Base-by-base conservation (phyloP, 2,113 vertebrate genomes). In the Plectropomus leopardus region DNA sequence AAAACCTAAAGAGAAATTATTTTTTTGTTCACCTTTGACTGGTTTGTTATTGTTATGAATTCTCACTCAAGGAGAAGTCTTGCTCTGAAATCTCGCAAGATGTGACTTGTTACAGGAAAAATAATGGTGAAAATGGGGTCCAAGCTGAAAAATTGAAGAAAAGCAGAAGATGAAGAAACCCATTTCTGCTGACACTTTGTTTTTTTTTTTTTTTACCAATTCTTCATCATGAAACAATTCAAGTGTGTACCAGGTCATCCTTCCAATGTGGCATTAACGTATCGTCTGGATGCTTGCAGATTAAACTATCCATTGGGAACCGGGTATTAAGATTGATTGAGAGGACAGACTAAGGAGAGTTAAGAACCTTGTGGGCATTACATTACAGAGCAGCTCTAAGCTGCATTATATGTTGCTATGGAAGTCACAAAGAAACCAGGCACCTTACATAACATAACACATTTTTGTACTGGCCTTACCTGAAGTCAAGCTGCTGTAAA, bases 251-350 rank as follows among this genome's bases (percentile, higher is more conserved):
- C 66, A 54, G 74, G 76, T 89, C 78, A 88, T 74, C 50, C 45
- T 50, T 75, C 40, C 50, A 77, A 48, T 42, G 66, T 76, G 76
- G 80, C 72, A 83, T 91, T 86, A 88, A 84, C 61, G 17, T 81
- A 87, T 84, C 0, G 68, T 84, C 75, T 88, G 81, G 61, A 86
- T 84, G 77, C 58, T 83, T 66, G 64, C 64, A 83, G 87, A 88
- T 86, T 89, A 90, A 82, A 86, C 6, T 5, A 89, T 90, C 83
- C 84, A 84, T 53, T 85, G 83, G 79, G 80, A 88, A 69, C 61
- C 68, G 67, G 59, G 84, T 78, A 90, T 89, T 86, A 84, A 76
- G 75, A 91, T 85, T 84, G 84, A 91, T 88, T 87, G 82, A 86
- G 72, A 82, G 72, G 76, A 84, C 73, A 67, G 80, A 63, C 72